Evolutionary conservation across 2,113 vertebrate genomes (phyloP).

Genomic region (Anguilla rostrata): DNA sequence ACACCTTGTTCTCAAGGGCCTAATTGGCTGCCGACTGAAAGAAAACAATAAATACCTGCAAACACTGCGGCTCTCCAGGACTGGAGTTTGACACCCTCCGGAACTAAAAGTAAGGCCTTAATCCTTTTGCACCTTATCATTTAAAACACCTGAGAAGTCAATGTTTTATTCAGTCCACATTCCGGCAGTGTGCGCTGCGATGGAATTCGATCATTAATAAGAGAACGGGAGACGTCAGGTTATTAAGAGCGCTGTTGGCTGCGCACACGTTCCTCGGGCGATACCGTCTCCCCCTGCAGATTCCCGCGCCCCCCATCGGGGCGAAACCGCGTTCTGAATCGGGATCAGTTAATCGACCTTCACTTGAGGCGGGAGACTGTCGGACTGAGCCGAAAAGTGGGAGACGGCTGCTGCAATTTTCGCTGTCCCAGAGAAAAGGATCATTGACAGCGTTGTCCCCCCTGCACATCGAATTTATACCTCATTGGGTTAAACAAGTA

Average conservation of each 20-base stretch:
- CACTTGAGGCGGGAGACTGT: not conserved
- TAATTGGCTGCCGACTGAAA: too few species aligned
- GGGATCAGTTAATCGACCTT: not conserved
- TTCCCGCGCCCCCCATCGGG: not conserved
- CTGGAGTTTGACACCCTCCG: too few species aligned
- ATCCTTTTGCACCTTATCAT: constrained; percentile 27
- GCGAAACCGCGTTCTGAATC: not conserved
- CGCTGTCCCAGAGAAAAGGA: constrained; percentile 12
- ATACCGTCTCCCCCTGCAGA: not conserved
- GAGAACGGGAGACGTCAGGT: constrained; percentile 26
- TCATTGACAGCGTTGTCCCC: constrained; percentile 34
- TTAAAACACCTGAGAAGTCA: constrained; percentile 28
- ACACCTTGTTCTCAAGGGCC: too few species aligned
- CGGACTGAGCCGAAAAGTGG: not conserved
- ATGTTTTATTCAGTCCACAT: constrained; percentile 37
- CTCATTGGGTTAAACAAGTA: constrained; percentile 17
- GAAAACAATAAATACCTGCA: too few species aligned
- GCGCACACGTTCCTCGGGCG: not conserved
- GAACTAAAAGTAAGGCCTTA: not conserved
- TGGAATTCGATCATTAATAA: constrained; percentile 33
- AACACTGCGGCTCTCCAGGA: too few species aligned
- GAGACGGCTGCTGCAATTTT: not conserved
- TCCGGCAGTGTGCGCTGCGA: constrained; percentile 19
- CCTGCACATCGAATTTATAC: constrained; percentile 35
- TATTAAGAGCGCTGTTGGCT: constrained; percentile 18